These are phyloP conservation scores for Ferrisia virgata DNA, from an alignment of 2,888 invertebrate species.

Conservation along the genomic window DNA sequence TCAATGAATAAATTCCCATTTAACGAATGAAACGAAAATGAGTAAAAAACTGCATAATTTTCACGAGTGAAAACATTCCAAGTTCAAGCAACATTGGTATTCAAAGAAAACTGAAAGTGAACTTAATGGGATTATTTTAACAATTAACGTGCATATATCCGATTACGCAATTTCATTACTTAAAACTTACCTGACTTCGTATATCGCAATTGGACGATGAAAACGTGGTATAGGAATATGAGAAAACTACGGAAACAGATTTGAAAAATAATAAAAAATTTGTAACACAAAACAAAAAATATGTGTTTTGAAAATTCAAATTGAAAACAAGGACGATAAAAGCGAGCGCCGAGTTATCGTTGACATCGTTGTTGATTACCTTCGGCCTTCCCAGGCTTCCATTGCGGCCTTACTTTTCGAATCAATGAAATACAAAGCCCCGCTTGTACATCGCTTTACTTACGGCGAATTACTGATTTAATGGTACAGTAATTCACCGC, in stretches of 20 bases:
- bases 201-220: not conserved
- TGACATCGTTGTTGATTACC: not conserved
- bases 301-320: not conserved
- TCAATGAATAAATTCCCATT: too few relatives aligned
- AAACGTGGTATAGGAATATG: not conserved
- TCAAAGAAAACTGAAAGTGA: not conserved
- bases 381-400: not conserved
- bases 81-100: not conserved
- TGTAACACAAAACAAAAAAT: not conserved
- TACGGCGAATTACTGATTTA: not conserved
- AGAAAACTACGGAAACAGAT: not conserved
- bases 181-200: not conserved
- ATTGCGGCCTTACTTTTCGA: not conserved
- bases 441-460: too few relatives aligned
- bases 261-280: not conserved
- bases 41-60: too few relatives aligned
- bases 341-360: not conserved
- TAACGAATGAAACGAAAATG: too few relatives aligned
- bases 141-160: not conserved
- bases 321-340: not conserved
- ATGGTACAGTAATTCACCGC: not conserved
- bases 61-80: not conserved
- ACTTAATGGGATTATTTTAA: not conserved
- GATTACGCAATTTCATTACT: not conserved
- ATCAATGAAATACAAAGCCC: too few relatives aligned